phyloP scores from a whole-genome alignment of 1,140 invertebrate species.

The Camponotus vicinus region DNA sequence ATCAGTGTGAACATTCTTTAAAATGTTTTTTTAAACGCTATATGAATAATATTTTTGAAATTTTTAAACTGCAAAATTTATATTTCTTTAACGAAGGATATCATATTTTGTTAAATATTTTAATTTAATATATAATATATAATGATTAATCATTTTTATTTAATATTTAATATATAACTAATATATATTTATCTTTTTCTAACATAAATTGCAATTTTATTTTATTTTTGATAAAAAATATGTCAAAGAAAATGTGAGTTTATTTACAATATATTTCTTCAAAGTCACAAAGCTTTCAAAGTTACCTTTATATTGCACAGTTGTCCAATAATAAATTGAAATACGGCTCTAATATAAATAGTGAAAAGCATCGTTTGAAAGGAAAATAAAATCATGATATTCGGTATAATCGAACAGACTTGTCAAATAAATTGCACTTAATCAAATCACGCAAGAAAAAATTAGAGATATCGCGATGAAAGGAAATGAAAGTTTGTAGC shows the following conservation, averaged over 20 bases:
- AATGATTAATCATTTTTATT: neutral
- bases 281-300: constrained; percentile 15
- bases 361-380: constrained; percentile 27
- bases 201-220: constrained; percentile 11
- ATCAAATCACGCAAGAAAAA: constrained; percentile 6
- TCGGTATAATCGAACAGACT: neutral
- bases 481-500: constrained; percentile 14
- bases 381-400: constrained; percentile 20
- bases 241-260: neutral
- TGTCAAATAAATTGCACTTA: constrained; percentile 19
- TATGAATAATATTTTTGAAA: neutral
- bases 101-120: neutral
- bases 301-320: constrained; percentile 44
- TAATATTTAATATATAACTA: no score
- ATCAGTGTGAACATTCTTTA: neutral
- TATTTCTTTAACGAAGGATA: constrained; percentile 1
- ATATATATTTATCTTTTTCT: no score
- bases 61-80: constrained; percentile 27
- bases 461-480: neutral
- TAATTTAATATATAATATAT: no score
- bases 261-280: constrained; percentile 42
- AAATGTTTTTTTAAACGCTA: neutral
- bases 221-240: constrained; percentile 12
- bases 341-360: constrained; percentile 35
- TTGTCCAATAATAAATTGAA: constrained; percentile 40